These are phyloP conservation scores for Saccostrea glomerata DNA, from an alignment of 1,140 invertebrate species.

Conservation along the genomic window DNA sequence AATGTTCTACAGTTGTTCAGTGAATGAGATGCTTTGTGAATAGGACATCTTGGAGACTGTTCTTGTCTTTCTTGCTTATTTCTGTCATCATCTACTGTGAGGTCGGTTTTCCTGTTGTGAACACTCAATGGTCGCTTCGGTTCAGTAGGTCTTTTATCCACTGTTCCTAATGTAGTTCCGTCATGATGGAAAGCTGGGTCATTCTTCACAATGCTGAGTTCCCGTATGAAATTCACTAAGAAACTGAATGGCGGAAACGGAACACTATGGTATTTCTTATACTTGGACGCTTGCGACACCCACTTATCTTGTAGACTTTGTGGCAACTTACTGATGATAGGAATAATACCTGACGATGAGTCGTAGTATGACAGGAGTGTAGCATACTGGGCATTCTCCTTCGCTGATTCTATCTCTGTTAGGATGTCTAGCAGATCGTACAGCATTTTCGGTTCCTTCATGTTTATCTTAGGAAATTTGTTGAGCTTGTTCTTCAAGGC, in stretches of 20 bases:
- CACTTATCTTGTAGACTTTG: slow-evolving; percentile 45
- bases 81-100: not conserved
- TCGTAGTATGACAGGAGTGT: slow-evolving; percentile 28
- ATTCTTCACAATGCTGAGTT: slow-evolving; percentile 31
- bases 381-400: too few relatives aligned
- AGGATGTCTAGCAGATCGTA: too few relatives aligned
- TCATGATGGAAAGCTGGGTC: slow-evolving; percentile 15
- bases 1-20: not conserved
- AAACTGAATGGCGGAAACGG: slow-evolving; percentile 40
- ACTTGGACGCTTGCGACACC: slow-evolving; percentile 27
- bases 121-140: not conserved
- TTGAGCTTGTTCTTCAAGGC: slow-evolving; percentile 43
- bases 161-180: not conserved
- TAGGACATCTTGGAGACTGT: not conserved
- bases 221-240: slow-evolving; percentile 29
- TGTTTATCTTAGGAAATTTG: too few relatives aligned
- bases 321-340: not conserved
- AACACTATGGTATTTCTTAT: slow-evolving; percentile 37
- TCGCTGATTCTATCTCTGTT: too few relatives aligned
- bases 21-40: not conserved
- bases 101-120: not conserved
- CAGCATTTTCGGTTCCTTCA: too few relatives aligned
- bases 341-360: slow-evolving; percentile 26
- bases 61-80: not conserved
- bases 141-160: too few relatives aligned